phyloP scores from a whole-genome alignment of 2,888 invertebrate species.

The Idaea straminata region DNA sequence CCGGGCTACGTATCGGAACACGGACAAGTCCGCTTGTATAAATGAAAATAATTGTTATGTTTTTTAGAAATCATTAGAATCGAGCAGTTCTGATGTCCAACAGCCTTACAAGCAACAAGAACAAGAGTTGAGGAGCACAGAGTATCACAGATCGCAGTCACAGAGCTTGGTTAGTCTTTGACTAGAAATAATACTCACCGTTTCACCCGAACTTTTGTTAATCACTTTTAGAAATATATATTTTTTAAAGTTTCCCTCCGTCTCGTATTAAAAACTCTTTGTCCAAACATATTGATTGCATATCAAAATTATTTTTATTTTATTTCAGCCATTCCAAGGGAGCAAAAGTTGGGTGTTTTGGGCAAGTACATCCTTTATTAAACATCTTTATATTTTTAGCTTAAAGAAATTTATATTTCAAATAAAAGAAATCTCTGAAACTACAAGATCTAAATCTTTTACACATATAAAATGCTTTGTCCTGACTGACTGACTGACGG shows the following conservation, averaged over 20 bases:
- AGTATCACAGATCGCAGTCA: slow-evolving; percentile 12
- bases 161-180: slow-evolving; percentile 11
- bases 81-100: slow-evolving; percentile 42
- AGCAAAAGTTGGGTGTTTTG: slow-evolving; percentile 52
- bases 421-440: too few species aligned
- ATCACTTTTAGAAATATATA: too few species aligned
- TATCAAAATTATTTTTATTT: not conserved
- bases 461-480: too few species aligned
- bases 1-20: too few species aligned
- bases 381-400: not conserved
- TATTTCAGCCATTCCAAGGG: slow-evolving; percentile 39
- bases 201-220: too few species aligned
- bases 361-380: slow-evolving; percentile 30
- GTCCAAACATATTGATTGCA: too few species aligned
- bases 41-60: not conserved
- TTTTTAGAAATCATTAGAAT: slow-evolving; percentile 42
- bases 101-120: not conserved
- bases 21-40: not conserved
- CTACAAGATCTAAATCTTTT: too few species aligned
- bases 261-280: not conserved
- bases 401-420: too few species aligned
- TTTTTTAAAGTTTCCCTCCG: too few species aligned
- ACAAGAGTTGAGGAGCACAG: slow-evolving; percentile 13
- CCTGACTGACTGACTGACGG: too few species aligned
- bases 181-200: too few species aligned